Evolutionary conservation across 2,113 vertebrate genomes (phyloP).

Genomic region (Paramisgurnus dabryanus): DNA sequence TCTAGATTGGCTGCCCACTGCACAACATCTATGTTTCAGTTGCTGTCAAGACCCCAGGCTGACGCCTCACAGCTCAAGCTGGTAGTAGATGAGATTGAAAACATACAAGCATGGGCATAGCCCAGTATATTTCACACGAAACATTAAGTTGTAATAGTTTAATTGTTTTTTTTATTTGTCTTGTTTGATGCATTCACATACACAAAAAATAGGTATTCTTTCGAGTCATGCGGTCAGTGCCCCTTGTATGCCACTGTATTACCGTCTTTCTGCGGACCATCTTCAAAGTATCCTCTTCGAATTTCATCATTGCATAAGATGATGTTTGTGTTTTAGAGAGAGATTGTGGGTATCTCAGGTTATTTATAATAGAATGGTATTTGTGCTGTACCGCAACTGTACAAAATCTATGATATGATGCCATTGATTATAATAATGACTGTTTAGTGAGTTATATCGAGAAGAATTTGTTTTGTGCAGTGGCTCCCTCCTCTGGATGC

Average conservation of each 20-base stretch:
- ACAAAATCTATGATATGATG: conserved; percentile 50
- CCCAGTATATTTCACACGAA: background rate
- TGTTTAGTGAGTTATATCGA: conserved; percentile 34
- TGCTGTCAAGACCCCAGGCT: conserved; percentile 35
- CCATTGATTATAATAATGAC: conserved; percentile 57
- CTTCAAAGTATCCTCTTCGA: conserved; percentile 50
- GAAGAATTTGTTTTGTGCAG: conserved; percentile 68
- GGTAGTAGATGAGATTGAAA: conserved; percentile 25
- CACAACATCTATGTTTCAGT: conserved; percentile 19
- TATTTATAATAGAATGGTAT: conserved; percentile 10
- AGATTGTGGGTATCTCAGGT: conserved; percentile 8
- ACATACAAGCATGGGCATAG: conserved; percentile 6
- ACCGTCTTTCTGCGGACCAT: conserved; percentile 67
- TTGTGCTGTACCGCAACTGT: conserved; percentile 37
- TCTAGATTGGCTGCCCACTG: conserved; percentile 33
- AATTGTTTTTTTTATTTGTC: conserved; percentile 11
- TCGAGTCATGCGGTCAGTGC: conserved; percentile 71
- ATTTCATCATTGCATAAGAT: conserved; percentile 41
- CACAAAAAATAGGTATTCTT: conserved; percentile 56
- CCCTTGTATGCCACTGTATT: conserved; percentile 60
- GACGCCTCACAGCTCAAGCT: conserved; percentile 15
- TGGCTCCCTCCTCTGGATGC: conserved; percentile 90
- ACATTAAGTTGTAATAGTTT: background rate
- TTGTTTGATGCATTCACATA: conserved; percentile 13
- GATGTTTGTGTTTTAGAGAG: conserved; percentile 22